Evolutionary conservation across 2,113 vertebrate genomes (phyloP).

Genomic region (Ptyas mucosa): DNA sequence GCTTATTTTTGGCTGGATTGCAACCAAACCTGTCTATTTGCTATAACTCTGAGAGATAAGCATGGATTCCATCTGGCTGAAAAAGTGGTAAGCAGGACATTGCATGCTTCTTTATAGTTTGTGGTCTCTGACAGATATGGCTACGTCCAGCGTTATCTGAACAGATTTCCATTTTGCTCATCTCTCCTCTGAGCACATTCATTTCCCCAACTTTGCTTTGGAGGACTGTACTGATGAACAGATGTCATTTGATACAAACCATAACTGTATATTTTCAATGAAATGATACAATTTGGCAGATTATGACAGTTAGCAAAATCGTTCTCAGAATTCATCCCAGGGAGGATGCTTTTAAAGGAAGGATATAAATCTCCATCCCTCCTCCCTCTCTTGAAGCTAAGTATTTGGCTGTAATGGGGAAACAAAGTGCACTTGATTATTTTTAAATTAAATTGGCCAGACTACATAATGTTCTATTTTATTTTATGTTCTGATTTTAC

Average conservation of each 20-base stretch:
- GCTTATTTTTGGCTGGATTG: neutral
- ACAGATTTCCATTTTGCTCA: neutral
- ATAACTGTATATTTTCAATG: neutral
- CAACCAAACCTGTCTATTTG: neutral
- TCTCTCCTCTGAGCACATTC: neutral
- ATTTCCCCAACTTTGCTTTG: neutral
- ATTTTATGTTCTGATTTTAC: neutral
- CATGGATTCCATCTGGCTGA: neutral
- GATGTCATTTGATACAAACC: neutral
- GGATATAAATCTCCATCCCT: constrained; percentile 13
- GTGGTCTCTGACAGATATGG: neutral
- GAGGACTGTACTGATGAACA: neutral
- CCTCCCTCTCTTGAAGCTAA: neutral
- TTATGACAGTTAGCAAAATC: neutral
- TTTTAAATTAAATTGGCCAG: constrained; percentile 24
- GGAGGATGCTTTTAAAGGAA: constrained; percentile 5
- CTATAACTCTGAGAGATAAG: neutral
- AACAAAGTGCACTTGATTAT: constrained; percentile 11
- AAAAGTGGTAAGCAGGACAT: neutral
- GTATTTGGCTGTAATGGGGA: neutral
- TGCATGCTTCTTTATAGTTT: neutral
- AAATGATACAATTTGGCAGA: neutral
- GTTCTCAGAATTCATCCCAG: neutral
- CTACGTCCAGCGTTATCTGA: neutral
- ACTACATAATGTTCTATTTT: constrained; percentile 5